Conservation (phyloP, 2,113 vertebrate species). For the Siniperca knerii region DNA sequence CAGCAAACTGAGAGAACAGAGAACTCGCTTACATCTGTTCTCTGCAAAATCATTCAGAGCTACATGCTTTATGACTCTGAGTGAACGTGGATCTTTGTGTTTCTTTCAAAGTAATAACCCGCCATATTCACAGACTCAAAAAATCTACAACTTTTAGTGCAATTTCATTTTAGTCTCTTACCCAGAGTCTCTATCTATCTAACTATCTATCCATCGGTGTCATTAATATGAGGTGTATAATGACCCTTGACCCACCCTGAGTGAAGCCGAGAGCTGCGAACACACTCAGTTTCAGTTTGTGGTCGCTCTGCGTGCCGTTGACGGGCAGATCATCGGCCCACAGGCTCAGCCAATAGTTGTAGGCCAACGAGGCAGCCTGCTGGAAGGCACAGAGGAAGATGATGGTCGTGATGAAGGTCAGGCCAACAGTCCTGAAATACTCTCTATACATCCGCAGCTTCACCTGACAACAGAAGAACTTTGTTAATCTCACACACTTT, state of each 20-base stretch:
- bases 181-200: too few species aligned
- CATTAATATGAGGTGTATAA: too few species aligned
- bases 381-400: conserved; percentile 86
- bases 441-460: conserved; percentile 79
- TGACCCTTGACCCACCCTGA: conserved; percentile 84
- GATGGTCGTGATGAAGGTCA: conserved; percentile 73
- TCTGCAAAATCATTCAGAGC: too few species aligned
- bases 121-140: too few species aligned
- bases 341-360: conserved; percentile 90
- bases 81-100: too few species aligned
- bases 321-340: conserved; percentile 86
- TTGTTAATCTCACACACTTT: neutral
- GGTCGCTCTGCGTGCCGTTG: conserved; percentile 82
- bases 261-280: conserved; percentile 87
- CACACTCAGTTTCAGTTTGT: conserved; percentile 82
- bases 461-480: conserved; percentile 77
- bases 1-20: too few species aligned
- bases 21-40: too few species aligned
- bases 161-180: too few species aligned
- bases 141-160: too few species aligned
- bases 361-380: conserved; percentile 86
- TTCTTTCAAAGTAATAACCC: too few species aligned
- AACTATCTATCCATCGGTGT: too few species aligned
- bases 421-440: conserved; percentile 84
- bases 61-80: too few species aligned